A percentile compares a stretch with the other conserved stretches of the same genome.
Evolutionary conservation across 2,113 vertebrate genomes (phyloP).

Genomic region (Oophaga pumilio): DNA sequence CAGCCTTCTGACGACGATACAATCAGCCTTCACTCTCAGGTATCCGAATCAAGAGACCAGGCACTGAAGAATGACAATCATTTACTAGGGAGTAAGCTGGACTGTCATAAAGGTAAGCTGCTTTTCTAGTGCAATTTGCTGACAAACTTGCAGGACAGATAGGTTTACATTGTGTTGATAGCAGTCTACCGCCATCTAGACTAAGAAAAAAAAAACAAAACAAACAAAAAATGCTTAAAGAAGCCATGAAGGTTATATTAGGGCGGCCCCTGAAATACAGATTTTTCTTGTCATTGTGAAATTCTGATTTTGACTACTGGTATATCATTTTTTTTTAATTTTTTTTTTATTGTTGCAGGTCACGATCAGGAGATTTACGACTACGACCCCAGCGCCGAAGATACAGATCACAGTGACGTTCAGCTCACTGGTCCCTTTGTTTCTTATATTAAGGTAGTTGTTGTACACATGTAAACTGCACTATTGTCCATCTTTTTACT

Average conservation of each 20-base stretch:
- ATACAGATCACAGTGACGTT: conserved; percentile 82
- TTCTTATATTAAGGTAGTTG: conserved; percentile 86
- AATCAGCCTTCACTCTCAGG: conserved; percentile 96
- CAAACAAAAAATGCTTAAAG: background rate
- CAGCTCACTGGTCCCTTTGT: conserved; percentile 77
- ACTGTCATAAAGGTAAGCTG: conserved; percentile 87
- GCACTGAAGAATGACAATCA: conserved; percentile 80
- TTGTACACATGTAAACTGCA: background rate
- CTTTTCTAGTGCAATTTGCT: too few species aligned
- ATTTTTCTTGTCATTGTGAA: too few species aligned
- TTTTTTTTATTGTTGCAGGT: conserved; percentile 10
- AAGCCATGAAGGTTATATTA: too few species aligned
- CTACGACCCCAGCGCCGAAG: conserved; percentile 87
- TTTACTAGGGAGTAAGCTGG: conserved; percentile 80
- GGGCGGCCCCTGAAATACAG: too few species aligned
- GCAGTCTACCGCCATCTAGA: too few species aligned
- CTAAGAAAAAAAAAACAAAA: background rate
- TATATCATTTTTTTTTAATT: background rate
- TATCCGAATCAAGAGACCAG: conserved; percentile 89
- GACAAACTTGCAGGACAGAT: background rate
- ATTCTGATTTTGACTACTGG: background rate
- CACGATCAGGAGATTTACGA: conserved; percentile 93
- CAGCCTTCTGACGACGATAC: conserved; percentile 98
- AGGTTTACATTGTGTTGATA: background rate
- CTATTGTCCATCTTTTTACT: background rate